Conservation (phyloP, 2,113 vertebrate species). For the Seriola quinqueradiata region DNA sequence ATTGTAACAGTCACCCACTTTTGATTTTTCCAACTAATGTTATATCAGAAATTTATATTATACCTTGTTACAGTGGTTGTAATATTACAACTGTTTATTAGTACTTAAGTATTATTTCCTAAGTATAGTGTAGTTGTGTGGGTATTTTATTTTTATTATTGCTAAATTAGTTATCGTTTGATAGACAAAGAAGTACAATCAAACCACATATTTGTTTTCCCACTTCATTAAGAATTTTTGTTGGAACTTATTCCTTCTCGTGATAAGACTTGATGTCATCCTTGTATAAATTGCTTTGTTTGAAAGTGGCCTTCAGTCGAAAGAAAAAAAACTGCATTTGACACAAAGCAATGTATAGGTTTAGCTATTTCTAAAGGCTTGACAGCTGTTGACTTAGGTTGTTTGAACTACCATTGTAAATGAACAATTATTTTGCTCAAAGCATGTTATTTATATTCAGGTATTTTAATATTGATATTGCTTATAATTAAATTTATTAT, state of each 20-base stretch:
- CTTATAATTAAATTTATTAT: slow-evolving; percentile 69
- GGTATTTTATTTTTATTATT: slow-evolving; percentile 50
- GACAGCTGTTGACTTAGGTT: slow-evolving; percentile 69
- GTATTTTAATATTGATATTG: slow-evolving; percentile 80
- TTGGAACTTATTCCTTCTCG: slow-evolving; percentile 55
- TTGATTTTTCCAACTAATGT: slow-evolving; percentile 59
- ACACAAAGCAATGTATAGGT: slow-evolving; percentile 81
- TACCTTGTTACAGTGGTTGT: slow-evolving; percentile 65
- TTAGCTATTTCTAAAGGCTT: slow-evolving; percentile 73
- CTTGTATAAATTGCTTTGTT: slow-evolving; percentile 75
- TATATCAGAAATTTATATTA: slow-evolving; percentile 50
- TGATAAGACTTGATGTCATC: slow-evolving; percentile 74
- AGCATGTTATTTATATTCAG: slow-evolving; percentile 83
- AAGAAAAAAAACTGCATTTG: slow-evolving; percentile 72
- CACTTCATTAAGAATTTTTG: slow-evolving; percentile 41
- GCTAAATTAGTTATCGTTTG: slow-evolving; percentile 60
- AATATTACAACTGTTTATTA: slow-evolving; percentile 62
- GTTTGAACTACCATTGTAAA: slow-evolving; percentile 74
- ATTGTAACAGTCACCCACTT: slow-evolving; percentile 40
- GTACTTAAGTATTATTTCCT: slow-evolving; percentile 68
- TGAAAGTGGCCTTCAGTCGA: slow-evolving; percentile 82
- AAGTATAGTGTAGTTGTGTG: slow-evolving; percentile 61
- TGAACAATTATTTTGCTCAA: slow-evolving; percentile 80
- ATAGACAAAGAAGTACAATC: slow-evolving; percentile 67
- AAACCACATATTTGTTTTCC: slow-evolving; percentile 44